Percentiles rank a stretch among this genome's conserved stretches.
Evolutionary conservation across 2,113 vertebrate species (phyloP).

Genomic region (Odocoileus hemionus): DNA sequence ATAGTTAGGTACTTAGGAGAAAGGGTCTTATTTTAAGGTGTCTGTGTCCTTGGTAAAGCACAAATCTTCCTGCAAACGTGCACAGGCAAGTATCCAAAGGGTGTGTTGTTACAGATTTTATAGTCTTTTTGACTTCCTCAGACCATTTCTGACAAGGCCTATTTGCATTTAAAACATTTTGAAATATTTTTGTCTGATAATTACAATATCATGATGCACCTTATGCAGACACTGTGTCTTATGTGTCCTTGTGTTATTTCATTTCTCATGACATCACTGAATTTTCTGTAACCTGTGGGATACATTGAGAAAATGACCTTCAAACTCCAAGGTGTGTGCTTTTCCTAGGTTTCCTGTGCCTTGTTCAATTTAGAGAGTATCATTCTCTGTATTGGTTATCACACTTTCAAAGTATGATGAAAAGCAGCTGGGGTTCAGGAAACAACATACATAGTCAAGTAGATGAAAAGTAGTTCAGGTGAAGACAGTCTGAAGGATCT

Average conservation of each 20-base stretch:
- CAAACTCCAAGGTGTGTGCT: neutral
- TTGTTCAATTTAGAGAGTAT: neutral
- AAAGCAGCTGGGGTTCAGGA: neutral
- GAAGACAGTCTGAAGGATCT: neutral
- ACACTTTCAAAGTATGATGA: neutral
- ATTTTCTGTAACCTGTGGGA: neutral
- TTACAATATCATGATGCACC: neutral
- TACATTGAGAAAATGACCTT: neutral
- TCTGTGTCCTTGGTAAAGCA: neutral
- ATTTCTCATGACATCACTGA: neutral
- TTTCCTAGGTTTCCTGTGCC: neutral
- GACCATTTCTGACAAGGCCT: neutral
- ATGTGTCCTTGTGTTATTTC: neutral
- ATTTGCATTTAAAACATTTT: neutral
- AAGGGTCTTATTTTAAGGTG: neutral
- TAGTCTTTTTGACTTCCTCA: neutral
- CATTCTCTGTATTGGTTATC: neutral
- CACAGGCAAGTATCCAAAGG: neutral
- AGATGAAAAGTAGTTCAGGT: neutral
- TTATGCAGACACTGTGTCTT: neutral
- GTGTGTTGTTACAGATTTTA: neutral
- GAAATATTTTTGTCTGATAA: neutral
- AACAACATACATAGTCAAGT: neutral
- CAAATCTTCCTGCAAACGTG: neutral
- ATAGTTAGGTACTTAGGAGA: constrained; percentile 11